Base-by-base conservation (phyloP, 2,113 vertebrate species). In the Ceyx cyanopectus region DNA sequence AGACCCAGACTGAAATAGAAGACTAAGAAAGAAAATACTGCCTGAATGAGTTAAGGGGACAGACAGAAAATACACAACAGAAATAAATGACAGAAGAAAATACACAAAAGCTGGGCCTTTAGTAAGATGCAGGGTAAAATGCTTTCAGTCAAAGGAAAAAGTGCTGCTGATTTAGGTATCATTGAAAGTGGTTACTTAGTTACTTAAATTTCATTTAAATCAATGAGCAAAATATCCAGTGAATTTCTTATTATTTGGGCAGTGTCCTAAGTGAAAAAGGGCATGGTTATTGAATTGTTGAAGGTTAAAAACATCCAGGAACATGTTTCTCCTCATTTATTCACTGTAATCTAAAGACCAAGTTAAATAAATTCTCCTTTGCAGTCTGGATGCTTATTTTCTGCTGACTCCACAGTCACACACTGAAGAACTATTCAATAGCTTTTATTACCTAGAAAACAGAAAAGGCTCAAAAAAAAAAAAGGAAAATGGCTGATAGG, bases 261-360 rank as follows among this genome's bases (percentile, higher is more conserved):
- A 32, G 32, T 6, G 18, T 16, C 16, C 12, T 67, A 72, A 88
- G 45, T 89, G 48, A 84, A 92, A 92, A 93, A 77, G 54, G 46
- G 15, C 51, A 85, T 90, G 81, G 51, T 92, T 90, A 90, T n/a
- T 63, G 57, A 96, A 85, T 51, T 92, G 84, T 3, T 48, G 62
- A 81, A 86, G 79, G 73, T 13, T 93, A 77, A 90, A 96, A 96
- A 89, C 58, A 85, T 30, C 21, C 48, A 85, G 48, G 53, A 93
- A 92, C 67, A 81, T n/a, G 40, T 76, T 94, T 92, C 27, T 87
- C 43, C 67, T 78, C 63, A 94, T 70, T 94, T 96, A 85, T 82
- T 96, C 67, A 75, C 27, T 0, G 0, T 56, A 57, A 87, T 92
- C 75, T 96, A 57, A 50, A 94, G 34, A 67, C 12, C 88, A 67